Evolutionary conservation across 53 echinoderm and acorn worm species (phyloP).

Genomic region (Paracentrotus lividus): DNA sequence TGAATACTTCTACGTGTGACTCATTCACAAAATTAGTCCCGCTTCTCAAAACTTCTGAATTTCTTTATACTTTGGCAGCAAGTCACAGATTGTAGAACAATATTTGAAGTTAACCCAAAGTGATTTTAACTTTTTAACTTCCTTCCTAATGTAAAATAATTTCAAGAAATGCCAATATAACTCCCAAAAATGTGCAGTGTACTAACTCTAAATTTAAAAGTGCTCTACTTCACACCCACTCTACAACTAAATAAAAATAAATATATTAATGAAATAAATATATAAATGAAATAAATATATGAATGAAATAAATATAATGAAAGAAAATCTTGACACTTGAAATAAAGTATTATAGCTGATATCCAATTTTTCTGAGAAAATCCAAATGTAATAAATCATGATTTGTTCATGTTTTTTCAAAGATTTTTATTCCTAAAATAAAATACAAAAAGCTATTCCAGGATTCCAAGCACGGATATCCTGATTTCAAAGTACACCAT

Average conservation of each 20-base stretch:
- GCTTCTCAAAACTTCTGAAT: conserved; percentile 2
- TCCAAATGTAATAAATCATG: neutral
- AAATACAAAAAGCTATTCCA: neutral
- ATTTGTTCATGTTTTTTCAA: neutral
- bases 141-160: neutral
- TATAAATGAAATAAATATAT: too few relatives aligned
- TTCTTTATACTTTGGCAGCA: neutral
- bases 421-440: neutral
- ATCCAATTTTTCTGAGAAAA: neutral
- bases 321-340: neutral
- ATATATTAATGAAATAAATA: neutral
- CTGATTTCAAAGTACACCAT: neutral
- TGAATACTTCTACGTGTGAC: neutral
- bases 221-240: too few relatives aligned
- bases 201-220: too few relatives aligned
- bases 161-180: neutral
- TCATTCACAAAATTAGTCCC: conserved; percentile 30
- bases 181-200: neutral
- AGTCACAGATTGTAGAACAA: neutral
- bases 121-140: neutral
- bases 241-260: neutral
- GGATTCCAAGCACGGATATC: neutral
- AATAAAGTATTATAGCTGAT: neutral
- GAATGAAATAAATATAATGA: too few relatives aligned
- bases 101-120: neutral